Percentiles rank a stretch among this genome's conserved stretches.
These are phyloP conservation scores for Otocyon megalotis DNA, from an alignment of 2,113 vertebrate genomes.

Conservation along the genomic window DNA sequence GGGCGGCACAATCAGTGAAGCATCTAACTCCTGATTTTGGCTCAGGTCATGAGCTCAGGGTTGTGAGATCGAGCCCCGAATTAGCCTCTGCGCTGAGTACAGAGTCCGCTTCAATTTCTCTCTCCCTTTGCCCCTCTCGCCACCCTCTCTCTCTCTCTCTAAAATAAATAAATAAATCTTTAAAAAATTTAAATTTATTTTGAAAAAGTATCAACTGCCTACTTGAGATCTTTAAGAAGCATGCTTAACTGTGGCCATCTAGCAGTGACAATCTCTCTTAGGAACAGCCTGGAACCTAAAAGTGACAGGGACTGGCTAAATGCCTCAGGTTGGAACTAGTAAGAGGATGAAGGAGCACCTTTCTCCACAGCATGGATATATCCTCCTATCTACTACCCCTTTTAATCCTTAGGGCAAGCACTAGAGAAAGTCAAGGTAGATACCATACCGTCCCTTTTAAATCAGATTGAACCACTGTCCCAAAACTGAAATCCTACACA, in stretches of 20 bases:
- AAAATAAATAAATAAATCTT: background rate
- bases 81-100: rapidly evolving
- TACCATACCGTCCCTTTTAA: background rate
- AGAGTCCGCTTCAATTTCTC: background rate
- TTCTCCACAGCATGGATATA: background rate
- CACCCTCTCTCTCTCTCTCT: background rate
- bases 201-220: background rate
- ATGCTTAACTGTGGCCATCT: slow-evolving; percentile 17
- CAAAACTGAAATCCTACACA: background rate
- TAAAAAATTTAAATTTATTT: background rate
- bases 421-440: slow-evolving; percentile 25
- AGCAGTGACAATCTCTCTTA: background rate
- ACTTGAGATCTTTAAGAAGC: slow-evolving; percentile 40
- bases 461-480: background rate
- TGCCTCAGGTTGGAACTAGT: background rate
- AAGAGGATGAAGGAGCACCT: background rate
- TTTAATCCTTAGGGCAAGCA: background rate
- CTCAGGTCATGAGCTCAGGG: background rate
- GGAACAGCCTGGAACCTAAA: slow-evolving; percentile 17
- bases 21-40: background rate
- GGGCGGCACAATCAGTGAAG: background rate
- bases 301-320: background rate
- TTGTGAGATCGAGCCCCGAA: background rate
- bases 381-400: background rate
- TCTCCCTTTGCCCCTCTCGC: background rate